Conservation (phyloP, 1,140 invertebrate species). For the Lepidurus packardi region DNA sequence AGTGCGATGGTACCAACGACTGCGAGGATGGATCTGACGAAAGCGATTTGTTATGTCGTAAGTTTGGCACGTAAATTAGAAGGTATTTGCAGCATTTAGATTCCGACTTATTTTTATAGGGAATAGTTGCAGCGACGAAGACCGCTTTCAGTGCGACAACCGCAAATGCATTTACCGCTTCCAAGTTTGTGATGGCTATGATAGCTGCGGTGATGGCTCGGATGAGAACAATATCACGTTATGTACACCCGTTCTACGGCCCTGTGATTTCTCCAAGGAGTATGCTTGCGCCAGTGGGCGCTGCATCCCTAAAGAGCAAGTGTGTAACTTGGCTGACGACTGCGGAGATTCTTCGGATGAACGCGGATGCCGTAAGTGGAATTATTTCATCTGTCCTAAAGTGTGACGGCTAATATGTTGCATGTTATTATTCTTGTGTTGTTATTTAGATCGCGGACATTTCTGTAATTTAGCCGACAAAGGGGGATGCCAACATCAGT, state of each 20-base stretch:
- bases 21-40: conserved; percentile 89
- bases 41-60: conserved; percentile 63
- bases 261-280: conserved; percentile 64
- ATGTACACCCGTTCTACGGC: conserved; percentile 62
- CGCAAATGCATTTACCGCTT: conserved; percentile 74
- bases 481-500: conserved; percentile 91
- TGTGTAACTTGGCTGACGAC: conserved; percentile 78
- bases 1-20: conserved; percentile 84
- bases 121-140: conserved; percentile 42
- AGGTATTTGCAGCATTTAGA: too few relatives aligned
- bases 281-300: conserved; percentile 87
- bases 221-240: conserved; percentile 90
- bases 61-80: too few relatives aligned
- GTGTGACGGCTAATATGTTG: too few relatives aligned
- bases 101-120: too few relatives aligned
- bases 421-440: too few relatives aligned
- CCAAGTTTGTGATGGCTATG: conserved; percentile 73
- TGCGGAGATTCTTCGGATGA: conserved; percentile 83
- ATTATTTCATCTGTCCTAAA: too few relatives aligned
- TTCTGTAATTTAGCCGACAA: conserved; percentile 63
- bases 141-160: conserved; percentile 81
- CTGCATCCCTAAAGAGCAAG: conserved; percentile 69
- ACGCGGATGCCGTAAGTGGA: conserved; percentile 61
- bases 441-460: conserved; percentile 53
- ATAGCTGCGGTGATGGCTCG: conserved; percentile 88